Conservation (phyloP, 2,113 vertebrate species). For the Pipra filicauda region DNA sequence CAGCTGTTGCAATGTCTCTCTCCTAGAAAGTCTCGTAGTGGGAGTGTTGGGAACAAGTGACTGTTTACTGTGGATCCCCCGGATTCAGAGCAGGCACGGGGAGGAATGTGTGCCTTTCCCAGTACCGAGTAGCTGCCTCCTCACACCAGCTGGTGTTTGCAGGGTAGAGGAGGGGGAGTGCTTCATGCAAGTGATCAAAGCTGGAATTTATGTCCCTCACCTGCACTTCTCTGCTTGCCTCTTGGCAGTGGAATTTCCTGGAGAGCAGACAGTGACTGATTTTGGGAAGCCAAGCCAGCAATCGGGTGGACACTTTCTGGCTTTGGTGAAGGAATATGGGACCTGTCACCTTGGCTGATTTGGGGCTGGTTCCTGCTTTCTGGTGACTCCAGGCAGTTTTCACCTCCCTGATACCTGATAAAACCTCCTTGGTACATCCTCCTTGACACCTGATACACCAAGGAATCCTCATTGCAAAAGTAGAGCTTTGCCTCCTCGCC, state of each 20-base stretch:
- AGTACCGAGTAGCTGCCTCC: neutral
- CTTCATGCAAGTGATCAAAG: neutral
- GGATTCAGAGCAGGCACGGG: neutral
- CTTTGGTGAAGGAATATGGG: neutral
- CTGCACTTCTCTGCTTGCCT: conserved; percentile 1
- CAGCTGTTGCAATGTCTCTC: neutral
- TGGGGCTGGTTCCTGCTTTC: neutral
- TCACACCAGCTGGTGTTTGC: neutral
- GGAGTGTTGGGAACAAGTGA: neutral
- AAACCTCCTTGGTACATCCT: neutral
- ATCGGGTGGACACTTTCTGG: neutral
- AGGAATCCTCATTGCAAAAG: neutral
- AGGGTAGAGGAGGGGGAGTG: neutral
- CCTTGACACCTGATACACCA: neutral
- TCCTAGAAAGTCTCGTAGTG: neutral
- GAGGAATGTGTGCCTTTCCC: neutral
- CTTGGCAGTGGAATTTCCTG: neutral
- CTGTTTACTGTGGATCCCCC: neutral
- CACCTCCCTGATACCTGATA: neutral
- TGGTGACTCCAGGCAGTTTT: neutral
- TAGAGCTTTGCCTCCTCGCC: neutral
- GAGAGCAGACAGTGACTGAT: neutral
- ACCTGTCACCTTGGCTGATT: neutral
- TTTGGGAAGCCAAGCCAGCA: neutral
- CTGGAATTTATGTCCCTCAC: conserved; percentile 4